phyloP scores from a whole-genome alignment of 1,140 invertebrate genomes.

The Ctenoplectra terminalis region DNA sequence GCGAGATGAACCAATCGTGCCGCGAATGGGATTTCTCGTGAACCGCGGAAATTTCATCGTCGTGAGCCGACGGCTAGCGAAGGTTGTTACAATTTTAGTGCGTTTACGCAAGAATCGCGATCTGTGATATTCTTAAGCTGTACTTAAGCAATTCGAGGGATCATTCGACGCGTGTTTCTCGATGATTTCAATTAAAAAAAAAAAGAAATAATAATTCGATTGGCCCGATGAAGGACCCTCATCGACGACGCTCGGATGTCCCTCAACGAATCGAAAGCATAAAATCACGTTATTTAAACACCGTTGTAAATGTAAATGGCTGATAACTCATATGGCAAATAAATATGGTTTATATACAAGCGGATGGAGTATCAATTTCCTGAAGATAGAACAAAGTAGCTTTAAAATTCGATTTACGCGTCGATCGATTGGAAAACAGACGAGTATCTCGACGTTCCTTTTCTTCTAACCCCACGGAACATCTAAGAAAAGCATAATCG shows the following conservation, averaged over 20 bases:
- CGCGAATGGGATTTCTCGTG: not conserved
- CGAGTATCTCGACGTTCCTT: slow-evolving; percentile 41
- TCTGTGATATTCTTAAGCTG: slow-evolving; percentile 75
- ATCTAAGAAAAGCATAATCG: not conserved
- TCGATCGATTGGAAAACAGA: slow-evolving; percentile 25
- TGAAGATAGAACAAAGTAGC: not conserved
- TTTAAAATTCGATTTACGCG: not conserved
- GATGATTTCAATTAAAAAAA: not conserved
- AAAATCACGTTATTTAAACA: slow-evolving; percentile 60
- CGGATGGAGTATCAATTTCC: not conserved
- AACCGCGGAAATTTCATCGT: slow-evolving; percentile 26
- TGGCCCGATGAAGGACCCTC: not conserved
- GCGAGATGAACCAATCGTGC: not conserved
- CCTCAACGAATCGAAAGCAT: slow-evolving; percentile 54
- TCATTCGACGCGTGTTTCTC: not conserved
- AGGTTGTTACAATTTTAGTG: slow-evolving; percentile 53
- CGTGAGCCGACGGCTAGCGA: slow-evolving; percentile 47
- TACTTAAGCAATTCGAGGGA: slow-evolving; percentile 47
- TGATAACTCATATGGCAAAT: slow-evolving; percentile 70
- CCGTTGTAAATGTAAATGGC: slow-evolving; percentile 68
- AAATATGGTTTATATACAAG: slow-evolving; percentile 67
- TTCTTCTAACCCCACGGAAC: slow-evolving; percentile 33
- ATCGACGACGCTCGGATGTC: not conserved
- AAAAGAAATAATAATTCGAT: not conserved
- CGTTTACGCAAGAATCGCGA: slow-evolving; percentile 65